Evolutionary conservation across 2,113 vertebrate species (phyloP).

Genomic region (Coregonus clupeaformis): DNA sequence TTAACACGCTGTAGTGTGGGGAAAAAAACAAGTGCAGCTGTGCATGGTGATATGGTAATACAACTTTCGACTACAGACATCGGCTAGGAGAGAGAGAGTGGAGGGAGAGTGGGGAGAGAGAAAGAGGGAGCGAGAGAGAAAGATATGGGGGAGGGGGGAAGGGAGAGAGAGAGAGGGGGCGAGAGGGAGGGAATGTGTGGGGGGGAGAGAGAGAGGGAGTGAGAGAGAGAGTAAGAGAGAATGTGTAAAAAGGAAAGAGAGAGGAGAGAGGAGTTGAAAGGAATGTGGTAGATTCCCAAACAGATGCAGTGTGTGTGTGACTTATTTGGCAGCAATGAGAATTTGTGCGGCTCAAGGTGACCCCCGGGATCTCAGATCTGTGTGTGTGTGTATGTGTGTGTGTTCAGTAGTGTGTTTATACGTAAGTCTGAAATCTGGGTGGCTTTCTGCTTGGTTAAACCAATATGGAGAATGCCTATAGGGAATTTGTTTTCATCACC

Average conservation of each 20-base stretch:
- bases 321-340: slow-evolving; percentile 57
- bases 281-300: slow-evolving; percentile 49
- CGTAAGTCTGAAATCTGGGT: background rate
- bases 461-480: too few species aligned
- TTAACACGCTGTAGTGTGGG: slow-evolving; percentile 18
- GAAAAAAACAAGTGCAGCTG: slow-evolving; percentile 49
- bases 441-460: too few species aligned
- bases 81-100: slow-evolving; percentile 17
- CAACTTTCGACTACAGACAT: slow-evolving; percentile 48
- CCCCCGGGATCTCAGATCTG: slow-evolving; percentile 43
- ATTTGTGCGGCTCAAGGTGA: slow-evolving; percentile 62
- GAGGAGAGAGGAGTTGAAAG: slow-evolving; percentile 31
- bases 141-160: background rate
- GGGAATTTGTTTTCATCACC: too few species aligned
- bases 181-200: slow-evolving; percentile 14
- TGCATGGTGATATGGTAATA: slow-evolving; percentile 30
- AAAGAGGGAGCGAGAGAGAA: too few species aligned
- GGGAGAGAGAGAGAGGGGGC: slow-evolving; percentile 26
- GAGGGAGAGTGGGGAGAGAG: background rate
- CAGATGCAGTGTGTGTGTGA: slow-evolving; percentile 40
- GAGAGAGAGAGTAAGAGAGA: slow-evolving; percentile 4
- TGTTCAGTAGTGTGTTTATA: background rate
- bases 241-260: slow-evolving; percentile 16
- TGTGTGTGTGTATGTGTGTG: slow-evolving; percentile 9
- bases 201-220: background rate